Base-by-base conservation (phyloP, 2,888 invertebrate genomes). In the Scaptomyza reducta region DNA sequence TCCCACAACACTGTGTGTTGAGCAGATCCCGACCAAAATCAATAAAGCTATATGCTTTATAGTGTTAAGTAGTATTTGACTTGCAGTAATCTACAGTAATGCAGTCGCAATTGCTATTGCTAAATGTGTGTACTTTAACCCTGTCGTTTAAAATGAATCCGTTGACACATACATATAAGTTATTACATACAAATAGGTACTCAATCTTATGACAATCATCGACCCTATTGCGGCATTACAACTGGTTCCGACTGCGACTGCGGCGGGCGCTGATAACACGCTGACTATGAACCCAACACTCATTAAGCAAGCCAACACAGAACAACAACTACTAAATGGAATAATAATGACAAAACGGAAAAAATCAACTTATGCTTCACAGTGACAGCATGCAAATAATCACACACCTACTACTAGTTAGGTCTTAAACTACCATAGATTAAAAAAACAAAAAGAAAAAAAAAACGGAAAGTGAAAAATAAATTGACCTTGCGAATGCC, bases 221-320 rank as follows among this genome's bases (percentile, higher is more conserved):
- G 33, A 62, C 62, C 14, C 41, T 62, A 29, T 50, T 55, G 69
- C 58, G 50, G 57, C 44, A 68, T 70, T 70, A 66, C 67, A 70
- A 51, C 44, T 58, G 67, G 61, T 75, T 68, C 74, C 72, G 77
- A 69, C 73, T 45, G 55, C 44, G 41, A 45, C 57, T 50, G 61
- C 22, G 57, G 44, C 69, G 35, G 55, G 38, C 11, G 22, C 77
- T 78, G 79, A 76, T 74, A 78, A 86, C 62, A 65, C 59, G 60
- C 74, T 80, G 84, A 85, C 88, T 87, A 60, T 88, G 83, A 74
- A 88, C 86, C 79, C 87, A 69, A 71, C 65, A 74, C 56, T 65
- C 67, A 87, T 72, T 74, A 83, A 70, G 73, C 67, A 61, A 80
- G 61, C 31, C 60, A 58, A 58, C 46, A 55, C 46, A 55, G 10